Evolutionary conservation across 2,113 vertebrate species (phyloP), one percentile per base, ranked within the genome.

Genomic region (Festucalex cinctus): DNA sequence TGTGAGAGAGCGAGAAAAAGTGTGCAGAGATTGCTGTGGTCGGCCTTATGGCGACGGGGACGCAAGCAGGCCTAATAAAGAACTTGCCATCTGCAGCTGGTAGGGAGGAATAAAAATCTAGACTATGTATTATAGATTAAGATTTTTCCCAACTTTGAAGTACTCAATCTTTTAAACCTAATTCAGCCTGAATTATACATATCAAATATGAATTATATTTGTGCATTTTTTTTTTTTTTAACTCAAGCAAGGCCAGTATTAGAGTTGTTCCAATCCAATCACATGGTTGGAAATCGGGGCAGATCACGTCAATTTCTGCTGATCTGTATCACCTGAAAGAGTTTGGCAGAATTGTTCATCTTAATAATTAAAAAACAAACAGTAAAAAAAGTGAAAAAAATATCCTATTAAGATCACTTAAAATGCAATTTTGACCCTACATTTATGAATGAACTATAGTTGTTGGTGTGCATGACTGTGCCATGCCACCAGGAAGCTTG

Each of bases 11-110:
- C 6, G 17, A 17, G 44, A 17, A 14, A 41, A 12, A 75, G 24
- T n/a, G n/a, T n/a, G n/a, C n/a, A 51, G 32, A 10, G 16, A 46
- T 58, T 62, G 65, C 57, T 66, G 57, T 68, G 44, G 68, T 65
- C 61, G 60, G 68, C 71, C 71, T 74, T 79, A n/a, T 80, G 77
- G 70, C 72, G 58, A 61, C 63, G 62, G 54, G 46, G 26, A 64
- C 57, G 61, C 48, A 73, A 69, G 70, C 4, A 9, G 20, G 22
- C 54, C 75, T 73, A 62, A 73, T 83, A 74, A 81, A 85, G 81
- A 72, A 74, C 62, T 73, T 76, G 74, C 49, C 14, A 14, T 57
- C 14, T 28, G 20, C 20, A 49, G 48, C 48, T 49, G 20, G 48
- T n/a, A 19, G 48, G 0, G 20, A 2, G 20, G 20, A 9, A 2